Conservation (phyloP, 2,113 vertebrate genomes). For the Astur gentilis region DNA sequence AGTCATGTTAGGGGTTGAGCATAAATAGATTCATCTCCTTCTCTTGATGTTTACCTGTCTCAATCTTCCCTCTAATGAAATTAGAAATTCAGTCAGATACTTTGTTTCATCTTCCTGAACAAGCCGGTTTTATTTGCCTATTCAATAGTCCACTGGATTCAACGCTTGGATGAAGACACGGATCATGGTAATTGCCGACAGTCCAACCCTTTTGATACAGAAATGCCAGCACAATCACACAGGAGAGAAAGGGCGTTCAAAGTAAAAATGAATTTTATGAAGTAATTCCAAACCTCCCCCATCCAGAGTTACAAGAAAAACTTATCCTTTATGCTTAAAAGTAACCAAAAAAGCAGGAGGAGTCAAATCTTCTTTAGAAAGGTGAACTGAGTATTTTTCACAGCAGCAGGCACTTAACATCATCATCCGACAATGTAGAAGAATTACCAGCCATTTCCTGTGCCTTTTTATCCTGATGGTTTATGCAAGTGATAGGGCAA, state of each 20-base stretch:
- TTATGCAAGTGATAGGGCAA: constrained; percentile 6
- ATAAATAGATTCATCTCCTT: neutral
- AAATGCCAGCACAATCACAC: neutral
- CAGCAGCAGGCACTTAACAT: neutral
- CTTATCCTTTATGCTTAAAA: neutral
- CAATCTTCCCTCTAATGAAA: neutral
- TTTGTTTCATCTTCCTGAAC: constrained; percentile 13
- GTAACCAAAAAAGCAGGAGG: neutral
- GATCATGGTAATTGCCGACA: neutral
- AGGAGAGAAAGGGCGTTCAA: neutral
- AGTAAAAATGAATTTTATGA: neutral
- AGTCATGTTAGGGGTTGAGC: neutral
- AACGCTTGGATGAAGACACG: neutral
- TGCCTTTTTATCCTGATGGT: neutral
- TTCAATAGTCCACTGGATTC: neutral
- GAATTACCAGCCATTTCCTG: neutral
- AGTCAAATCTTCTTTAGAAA: neutral
- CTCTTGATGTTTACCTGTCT: constrained; percentile 6
- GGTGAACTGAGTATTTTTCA: neutral
- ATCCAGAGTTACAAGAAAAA: neutral
- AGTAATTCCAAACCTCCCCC: neutral
- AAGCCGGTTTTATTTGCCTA: constrained; percentile 54
- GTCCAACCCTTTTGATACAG: neutral
- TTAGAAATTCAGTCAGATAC: neutral
- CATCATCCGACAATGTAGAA: neutral